Evolutionary conservation across 2,797 vertebrate species (phyloP), one percentile per base, ranked within the genome.

Genomic region (Pangasius krempfi): DNA sequence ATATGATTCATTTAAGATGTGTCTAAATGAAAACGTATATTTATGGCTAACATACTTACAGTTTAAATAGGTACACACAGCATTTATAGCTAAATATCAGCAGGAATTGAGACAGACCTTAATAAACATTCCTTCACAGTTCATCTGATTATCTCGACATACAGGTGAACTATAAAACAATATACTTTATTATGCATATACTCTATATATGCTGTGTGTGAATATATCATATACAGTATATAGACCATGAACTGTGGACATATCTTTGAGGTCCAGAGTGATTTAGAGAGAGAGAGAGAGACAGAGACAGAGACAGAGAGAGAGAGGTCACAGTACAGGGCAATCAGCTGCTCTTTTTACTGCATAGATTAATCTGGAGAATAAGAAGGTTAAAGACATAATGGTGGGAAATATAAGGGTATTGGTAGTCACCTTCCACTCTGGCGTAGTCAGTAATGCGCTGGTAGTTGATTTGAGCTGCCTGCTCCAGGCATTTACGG

Each of bases 401-500:
- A 70, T 4, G 30, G 54, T 89, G 37, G 70, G 10, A 84, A 88
- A 60, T 14, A 84, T 64, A 12, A 88, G 50, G 30, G 52, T n/a
- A 84, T 60, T 75, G 88, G 56, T 89, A 89, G 76, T 99, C 98
- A 99, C 99, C 99, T 99, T 99, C 98, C 72, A 99, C 98, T 97
- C 97, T 98, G 94, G 98, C 99, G 93, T 99, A 99, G 85, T 99
- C 98, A 93, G 97, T 97, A 91, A 99, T 98, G 92, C 98, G 97
- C 88, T 98, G 96, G 95, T 99, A 99, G 96, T 99, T 99, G 93
- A 99, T 97, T 93, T 99, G 96, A 92, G 99, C 99, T 52, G 99
- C 99, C 95, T 99, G 98, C 94, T 99, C 98, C 95, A 99, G 96
- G 96, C 98, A 98, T 97, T 99, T 99, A 94, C 98, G 98, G 94